Evolutionary conservation across 2,113 vertebrate genomes (phyloP), one percentile per base, ranked within the genome.

Genomic region (Equus przewalskii): DNA sequence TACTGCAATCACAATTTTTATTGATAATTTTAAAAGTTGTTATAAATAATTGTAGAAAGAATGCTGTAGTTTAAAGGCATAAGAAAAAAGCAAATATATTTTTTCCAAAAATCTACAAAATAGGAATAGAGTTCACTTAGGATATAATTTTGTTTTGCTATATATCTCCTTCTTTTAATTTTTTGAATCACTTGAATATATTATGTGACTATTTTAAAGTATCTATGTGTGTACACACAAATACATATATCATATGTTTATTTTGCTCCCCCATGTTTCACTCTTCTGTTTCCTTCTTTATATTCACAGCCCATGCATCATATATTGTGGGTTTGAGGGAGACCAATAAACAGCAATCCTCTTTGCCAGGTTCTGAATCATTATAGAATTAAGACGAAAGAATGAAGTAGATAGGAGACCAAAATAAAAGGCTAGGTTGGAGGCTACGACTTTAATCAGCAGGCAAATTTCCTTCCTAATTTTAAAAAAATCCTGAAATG

Each of bases 261-360:
- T 70, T 87, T 82, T 78, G 56, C 9, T 58, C 33, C 24, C 30
- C 83, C 44, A 76, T 30, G 87, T 65, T 41, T 46, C 15, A 78
- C 46, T 94, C 30, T 96, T 94, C 85, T 93, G 30, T 93, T 91
- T 95, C 60, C 79, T 84, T 64, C 58, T 51, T 92, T 83, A 56
- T 56, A 83, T 36, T 83, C 64, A 92, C 18, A 80, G 8, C 28
- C 44, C 21, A 64, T n/a, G 24, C 5, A 67, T 72, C 54, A 51
- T 60, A 94, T 79, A 73, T 36, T 90, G 33, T 72, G 8, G 41
- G 36, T 78, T 21, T 95, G 18, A 91, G 56, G 64, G 65, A 87
- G 72, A 73, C 11, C 75, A 54, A 72, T 79, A 73, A 65, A 88
- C 73, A 80, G 41, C 24, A 62, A 56, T 41, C 24, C 51, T 80